Base-by-base conservation (phyloP, 2,888 invertebrate species). In the Anthoptus insignis region DNA sequence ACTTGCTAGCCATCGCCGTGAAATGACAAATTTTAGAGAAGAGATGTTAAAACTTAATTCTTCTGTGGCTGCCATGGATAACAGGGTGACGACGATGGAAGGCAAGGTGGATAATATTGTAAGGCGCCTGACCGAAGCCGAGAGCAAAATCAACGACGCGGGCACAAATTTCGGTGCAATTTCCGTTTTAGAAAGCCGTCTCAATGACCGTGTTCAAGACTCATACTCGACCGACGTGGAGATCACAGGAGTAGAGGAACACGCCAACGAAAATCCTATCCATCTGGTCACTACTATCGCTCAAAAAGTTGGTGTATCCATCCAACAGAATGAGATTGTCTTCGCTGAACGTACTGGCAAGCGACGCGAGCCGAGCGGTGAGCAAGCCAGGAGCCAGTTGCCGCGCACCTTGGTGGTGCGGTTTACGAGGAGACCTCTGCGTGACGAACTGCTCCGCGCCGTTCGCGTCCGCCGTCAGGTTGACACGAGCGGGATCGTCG, bases 371-470 rank as follows among this genome's bases (percentile, higher is more conserved):
- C 9, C 42, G 19, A n/a, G 9, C 42, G 9, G 37, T n/a, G 37
- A 4, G 2, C 9, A 11, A 4, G 11, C 32, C 27, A 8, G 5
- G 27, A 8, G 27, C 27, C 27, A 27, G 27, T 8, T 8, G 4
- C 27, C 27, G 8, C 27, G 27, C 27, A 27, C 27, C 27, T 8
- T 27, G 8, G 27, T 27, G 27, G 37, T 37, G 13, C 37, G 37
- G 37, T 13, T 37, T 3, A 13, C 68, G 34, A 67, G 70, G 11
- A 64, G 68, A 3, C 22, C 59, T 1, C 22, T 59, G 11, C 66
- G 69, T 4, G 67, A 67, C 27, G 53, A 61, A 24, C 19, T 73
- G 49, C 58, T 70, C 27, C 53, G 45, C 8, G 66, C 66, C 9
- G 70, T 70, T 8, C 66, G 69, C 8, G 61, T 65, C 21, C 64